Conservation (phyloP, 2,113 vertebrate species). For the Nematolebias whitei region DNA sequence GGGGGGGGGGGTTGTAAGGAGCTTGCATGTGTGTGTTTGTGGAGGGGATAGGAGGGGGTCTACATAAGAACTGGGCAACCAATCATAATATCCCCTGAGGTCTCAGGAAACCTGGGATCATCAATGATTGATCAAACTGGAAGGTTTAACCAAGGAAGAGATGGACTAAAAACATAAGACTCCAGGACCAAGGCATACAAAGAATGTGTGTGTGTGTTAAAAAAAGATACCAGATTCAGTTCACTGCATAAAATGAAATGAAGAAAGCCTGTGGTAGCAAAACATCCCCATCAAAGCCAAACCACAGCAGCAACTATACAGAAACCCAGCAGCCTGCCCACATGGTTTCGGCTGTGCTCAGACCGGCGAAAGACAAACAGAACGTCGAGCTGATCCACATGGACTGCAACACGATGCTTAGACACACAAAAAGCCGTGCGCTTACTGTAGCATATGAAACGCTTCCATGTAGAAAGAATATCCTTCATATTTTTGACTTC, state of each 20-base stretch:
- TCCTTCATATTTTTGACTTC: not conserved
- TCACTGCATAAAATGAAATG: constrained; percentile 18
- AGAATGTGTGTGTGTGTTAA: constrained; percentile 20
- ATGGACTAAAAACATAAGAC: constrained; percentile 16
- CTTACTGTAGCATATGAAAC: not conserved
- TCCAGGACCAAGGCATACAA: constrained; percentile 31
- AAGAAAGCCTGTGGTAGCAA: constrained; percentile 33
- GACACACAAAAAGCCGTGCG: not conserved
- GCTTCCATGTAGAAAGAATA: not conserved
- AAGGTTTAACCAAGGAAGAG: constrained; percentile 62
- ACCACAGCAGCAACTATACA: constrained; percentile 21
- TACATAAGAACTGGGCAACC: constrained; percentile 36
- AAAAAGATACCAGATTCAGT: constrained; percentile 17
- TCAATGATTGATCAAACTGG: constrained; percentile 79
- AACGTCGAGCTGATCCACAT: constrained; percentile 17
- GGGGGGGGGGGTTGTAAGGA: constrained; percentile 14
- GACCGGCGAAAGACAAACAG: constrained; percentile 54
- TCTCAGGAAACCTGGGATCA: constrained; percentile 78
- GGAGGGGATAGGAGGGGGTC: constrained; percentile 20
- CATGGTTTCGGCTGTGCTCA: constrained; percentile 49
- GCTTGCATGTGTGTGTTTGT: constrained; percentile 24
- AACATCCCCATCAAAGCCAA: constrained; percentile 47
- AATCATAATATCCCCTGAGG: constrained; percentile 64
- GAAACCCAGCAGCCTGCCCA: constrained; percentile 27
- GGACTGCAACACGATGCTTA: constrained; percentile 15